phyloP scores from a whole-genome alignment of 1,140 invertebrate species.

The Drosophila yakuba region DNA sequence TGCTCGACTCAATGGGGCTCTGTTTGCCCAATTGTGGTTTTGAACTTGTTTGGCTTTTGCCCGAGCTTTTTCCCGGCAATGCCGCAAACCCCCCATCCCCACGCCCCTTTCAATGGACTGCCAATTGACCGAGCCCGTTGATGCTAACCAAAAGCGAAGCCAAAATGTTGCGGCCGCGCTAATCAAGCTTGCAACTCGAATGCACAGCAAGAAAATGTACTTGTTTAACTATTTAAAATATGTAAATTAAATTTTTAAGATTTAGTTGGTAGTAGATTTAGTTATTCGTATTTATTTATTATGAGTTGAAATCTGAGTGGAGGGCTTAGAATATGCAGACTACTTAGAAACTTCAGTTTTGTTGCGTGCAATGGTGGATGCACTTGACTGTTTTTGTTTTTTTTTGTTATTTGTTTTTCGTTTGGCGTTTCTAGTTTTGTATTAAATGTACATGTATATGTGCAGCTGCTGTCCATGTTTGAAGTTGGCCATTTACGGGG shows the following conservation, averaged over 20 bases:
- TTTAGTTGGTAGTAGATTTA: no score
- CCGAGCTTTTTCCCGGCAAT: conserved; percentile 24
- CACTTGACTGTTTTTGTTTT: conserved; percentile 12
- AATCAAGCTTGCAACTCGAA: conserved; percentile 47
- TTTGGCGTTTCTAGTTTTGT: not conserved
- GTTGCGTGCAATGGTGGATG: not conserved
- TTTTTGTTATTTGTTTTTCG: conserved; percentile 19
- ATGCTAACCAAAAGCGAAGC: conserved; percentile 72
- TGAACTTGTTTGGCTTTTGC: conserved; percentile 79
- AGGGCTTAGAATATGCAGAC: no score
- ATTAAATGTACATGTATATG: conserved; percentile 10
- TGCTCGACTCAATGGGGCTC: conserved; percentile 40
- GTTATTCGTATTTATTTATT: no score
- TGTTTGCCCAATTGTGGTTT: conserved; percentile 81
- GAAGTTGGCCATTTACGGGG: conserved; percentile 75
- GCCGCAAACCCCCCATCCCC: conserved; percentile 1
- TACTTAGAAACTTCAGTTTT: not conserved
- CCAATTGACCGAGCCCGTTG: conserved; percentile 62
- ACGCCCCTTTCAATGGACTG: conserved; percentile 37
- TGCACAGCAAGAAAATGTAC: conserved; percentile 13
- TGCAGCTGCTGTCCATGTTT: conserved; percentile 52
- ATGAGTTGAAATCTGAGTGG: not conserved
- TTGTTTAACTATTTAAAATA: not conserved
- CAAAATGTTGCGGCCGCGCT: conserved; percentile 56
- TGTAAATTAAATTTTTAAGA: no score